Evolutionary conservation across 2,888 invertebrate species (phyloP).

Genomic region (Athalia rosae): DNA sequence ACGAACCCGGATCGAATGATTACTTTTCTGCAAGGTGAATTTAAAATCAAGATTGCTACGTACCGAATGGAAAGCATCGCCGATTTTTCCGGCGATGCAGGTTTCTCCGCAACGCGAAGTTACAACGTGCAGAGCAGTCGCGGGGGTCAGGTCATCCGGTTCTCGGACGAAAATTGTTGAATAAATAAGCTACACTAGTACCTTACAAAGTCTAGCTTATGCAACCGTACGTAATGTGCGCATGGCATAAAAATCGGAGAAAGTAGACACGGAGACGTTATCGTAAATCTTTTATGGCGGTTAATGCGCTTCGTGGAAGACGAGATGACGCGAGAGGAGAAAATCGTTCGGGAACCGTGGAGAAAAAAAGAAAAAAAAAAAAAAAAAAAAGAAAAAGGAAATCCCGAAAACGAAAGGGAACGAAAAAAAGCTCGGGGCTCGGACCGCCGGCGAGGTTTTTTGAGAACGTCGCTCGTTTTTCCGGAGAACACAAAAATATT

Average conservation of each 20-base stretch:
- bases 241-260: too few relatives aligned
- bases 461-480: not conserved
- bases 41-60: too few relatives aligned
- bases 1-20: too few relatives aligned
- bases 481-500: conserved; percentile 42
- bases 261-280: not conserved
- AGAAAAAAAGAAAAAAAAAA: not conserved
- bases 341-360: not conserved
- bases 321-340: not conserved
- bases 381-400: not conserved
- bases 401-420: not conserved
- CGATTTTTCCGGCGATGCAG: too few relatives aligned
- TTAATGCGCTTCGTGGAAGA: conserved; percentile 5
- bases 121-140: too few relatives aligned
- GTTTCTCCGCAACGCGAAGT: too few relatives aligned
- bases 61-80: too few relatives aligned
- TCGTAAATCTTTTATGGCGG: conserved; percentile 13
- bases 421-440: not conserved
- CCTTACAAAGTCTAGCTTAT: not conserved
- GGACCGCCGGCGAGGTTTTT: not conserved
- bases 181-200: conserved; percentile 11
- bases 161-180: conserved; percentile 1
- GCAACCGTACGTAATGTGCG: too few relatives aligned
- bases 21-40: too few relatives aligned
- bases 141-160: not conserved